These are phyloP conservation scores for Metellina segmentata DNA, from an alignment of 2,888 invertebrate species.

Conservation along the genomic window DNA sequence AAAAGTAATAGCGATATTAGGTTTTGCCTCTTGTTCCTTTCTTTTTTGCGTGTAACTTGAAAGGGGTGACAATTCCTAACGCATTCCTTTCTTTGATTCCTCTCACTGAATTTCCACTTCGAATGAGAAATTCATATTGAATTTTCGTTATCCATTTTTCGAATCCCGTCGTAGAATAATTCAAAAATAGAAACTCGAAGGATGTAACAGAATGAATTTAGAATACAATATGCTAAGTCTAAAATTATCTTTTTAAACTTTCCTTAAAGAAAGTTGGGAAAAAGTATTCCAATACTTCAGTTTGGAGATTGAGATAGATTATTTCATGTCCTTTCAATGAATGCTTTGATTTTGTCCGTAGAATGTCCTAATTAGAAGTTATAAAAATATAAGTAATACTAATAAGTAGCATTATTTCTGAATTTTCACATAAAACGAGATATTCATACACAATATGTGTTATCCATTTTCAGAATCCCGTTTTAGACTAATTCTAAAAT, in stretches of 20 bases:
- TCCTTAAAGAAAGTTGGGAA: neutral
- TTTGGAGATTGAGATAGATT: too few species aligned
- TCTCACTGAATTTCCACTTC: constrained; percentile 4
- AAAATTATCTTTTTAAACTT: neutral
- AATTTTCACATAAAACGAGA: too few species aligned
- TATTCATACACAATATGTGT: too few species aligned
- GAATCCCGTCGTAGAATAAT: neutral
- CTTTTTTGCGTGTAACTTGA: neutral
- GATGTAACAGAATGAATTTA: neutral
- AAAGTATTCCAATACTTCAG: too few species aligned
- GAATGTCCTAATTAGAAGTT: too few species aligned
- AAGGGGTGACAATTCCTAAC: constrained; percentile 35
- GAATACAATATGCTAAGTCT: neutral
- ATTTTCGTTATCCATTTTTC: constrained; percentile 15
- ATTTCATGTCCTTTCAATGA: too few species aligned
- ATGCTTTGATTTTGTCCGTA: too few species aligned
- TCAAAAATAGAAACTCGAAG: neutral
- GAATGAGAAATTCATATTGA: constrained; percentile 41
- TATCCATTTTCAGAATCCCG: too few species aligned
- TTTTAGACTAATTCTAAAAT: too few species aligned
- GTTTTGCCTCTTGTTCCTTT: constrained; percentile 34
- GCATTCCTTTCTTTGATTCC: constrained; percentile 29
- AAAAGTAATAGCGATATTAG: constrained; percentile 55
- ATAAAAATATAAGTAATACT: too few species aligned
- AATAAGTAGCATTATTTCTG: too few species aligned